A percentile compares a stretch with the other conserved stretches of the same genome.
Conservation (phyloP, 2,888 invertebrate species). For the Drosophila anomalata region DNA sequence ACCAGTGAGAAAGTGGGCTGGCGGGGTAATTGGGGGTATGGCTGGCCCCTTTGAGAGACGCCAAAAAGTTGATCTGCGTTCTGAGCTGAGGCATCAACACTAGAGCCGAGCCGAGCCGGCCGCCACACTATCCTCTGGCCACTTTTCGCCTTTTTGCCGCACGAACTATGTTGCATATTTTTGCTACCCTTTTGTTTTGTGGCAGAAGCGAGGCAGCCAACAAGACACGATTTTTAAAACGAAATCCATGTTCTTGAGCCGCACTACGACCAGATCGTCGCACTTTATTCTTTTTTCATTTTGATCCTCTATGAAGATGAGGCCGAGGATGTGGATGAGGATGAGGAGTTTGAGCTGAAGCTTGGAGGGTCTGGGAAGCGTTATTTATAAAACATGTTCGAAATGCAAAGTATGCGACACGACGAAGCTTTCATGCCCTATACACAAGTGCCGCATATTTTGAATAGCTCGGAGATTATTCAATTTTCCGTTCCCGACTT, state of each 20-base stretch:
- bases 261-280: conserved; percentile 64
- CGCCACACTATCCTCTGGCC: background rate
- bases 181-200: conserved; percentile 69
- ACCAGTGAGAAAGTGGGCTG: conserved; percentile 40
- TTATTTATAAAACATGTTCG: conserved; percentile 78
- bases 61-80: conserved; percentile 66
- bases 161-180: conserved; percentile 46
- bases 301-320: conserved; percentile 34
- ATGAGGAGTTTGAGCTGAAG: conserved; percentile 13
- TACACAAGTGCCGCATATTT: conserved; percentile 74
- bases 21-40: conserved; percentile 4
- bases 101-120: conserved; percentile 6
- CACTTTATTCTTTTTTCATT: conserved; percentile 51
- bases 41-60: conserved; percentile 13
- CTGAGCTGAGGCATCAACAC: conserved; percentile 54
- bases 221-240: conserved; percentile 78
- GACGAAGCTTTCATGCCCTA: conserved; percentile 75
- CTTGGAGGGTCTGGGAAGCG: conserved; percentile 54
- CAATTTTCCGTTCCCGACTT: conserved; percentile 38
- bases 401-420: conserved; percentile 77
- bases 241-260: conserved; percentile 75
- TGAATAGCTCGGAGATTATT: conserved; percentile 71
- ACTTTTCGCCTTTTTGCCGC: conserved; percentile 6
- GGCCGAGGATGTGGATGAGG: background rate
- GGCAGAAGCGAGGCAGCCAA: conserved; percentile 51